phyloP scores from a whole-genome alignment of 2,888 invertebrate species.

The Lacanobia wlatinum region DNA sequence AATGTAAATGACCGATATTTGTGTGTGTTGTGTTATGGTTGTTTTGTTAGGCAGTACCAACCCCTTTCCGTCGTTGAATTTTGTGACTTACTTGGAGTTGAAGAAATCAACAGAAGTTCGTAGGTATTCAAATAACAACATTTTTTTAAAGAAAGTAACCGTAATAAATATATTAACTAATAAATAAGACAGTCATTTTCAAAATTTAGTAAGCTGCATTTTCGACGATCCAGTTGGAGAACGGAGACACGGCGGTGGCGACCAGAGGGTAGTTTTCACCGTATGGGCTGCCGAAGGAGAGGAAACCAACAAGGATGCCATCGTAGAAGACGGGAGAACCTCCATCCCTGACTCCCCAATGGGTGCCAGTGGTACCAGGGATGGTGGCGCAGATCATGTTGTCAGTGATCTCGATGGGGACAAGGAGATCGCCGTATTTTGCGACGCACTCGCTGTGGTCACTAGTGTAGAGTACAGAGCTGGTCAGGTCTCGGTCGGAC shows the following conservation, averaged over 20 bases:
- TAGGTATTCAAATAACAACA: slow-evolving; percentile 7
- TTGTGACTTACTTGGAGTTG: neutral
- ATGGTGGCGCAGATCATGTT: slow-evolving; percentile 77
- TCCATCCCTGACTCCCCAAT: slow-evolving; percentile 75
- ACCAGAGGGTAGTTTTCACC: slow-evolving; percentile 29
- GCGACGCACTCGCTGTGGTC: slow-evolving; percentile 72
- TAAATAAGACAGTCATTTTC: slow-evolving; percentile 3
- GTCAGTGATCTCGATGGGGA: slow-evolving; percentile 62
- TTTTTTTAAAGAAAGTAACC: neutral
- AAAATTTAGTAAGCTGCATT: slow-evolving; percentile 21
- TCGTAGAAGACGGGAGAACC: slow-evolving; percentile 83
- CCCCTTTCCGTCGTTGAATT: neutral
- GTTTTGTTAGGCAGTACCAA: too few species aligned
- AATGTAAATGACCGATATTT: too few species aligned
- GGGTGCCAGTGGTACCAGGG: slow-evolving; percentile 64
- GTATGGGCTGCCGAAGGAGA: slow-evolving; percentile 38
- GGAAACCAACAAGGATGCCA: slow-evolving; percentile 76
- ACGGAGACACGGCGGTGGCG: slow-evolving; percentile 35
- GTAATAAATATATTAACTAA: slow-evolving; percentile 18
- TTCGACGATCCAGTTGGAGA: slow-evolving; percentile 46
- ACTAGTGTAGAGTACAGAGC: slow-evolving; percentile 76
- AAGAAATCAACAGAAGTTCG: neutral
- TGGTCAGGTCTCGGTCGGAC: slow-evolving; percentile 66
- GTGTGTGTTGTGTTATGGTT: too few species aligned
- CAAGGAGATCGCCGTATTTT: slow-evolving; percentile 67